Evolutionary conservation across 2,797 vertebrate species (phyloP), one percentile per base, ranked within the genome.

Genomic region (Dendrocincla tyrannina): DNA sequence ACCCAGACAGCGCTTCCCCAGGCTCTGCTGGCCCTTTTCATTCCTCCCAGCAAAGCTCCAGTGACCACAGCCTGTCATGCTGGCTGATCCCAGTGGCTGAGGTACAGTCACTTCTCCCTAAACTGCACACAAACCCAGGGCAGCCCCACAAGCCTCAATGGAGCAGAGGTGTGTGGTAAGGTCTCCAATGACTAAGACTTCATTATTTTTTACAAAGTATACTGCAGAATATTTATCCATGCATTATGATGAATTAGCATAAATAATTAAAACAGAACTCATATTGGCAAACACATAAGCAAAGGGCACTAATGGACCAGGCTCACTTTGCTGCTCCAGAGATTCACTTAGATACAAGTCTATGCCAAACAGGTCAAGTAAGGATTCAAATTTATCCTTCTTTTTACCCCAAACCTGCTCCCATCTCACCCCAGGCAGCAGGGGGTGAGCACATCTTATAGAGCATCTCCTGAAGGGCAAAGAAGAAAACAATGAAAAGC

Each of bases 191-290:
- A 83, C 95, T 83, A 79, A 84, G 93, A 96, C 89, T 97, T 97
- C 95, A 97, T 97, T 97, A 96, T 79, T 93, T 95, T 95, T 97
- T 97, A 97, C 96, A 93, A 96, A 97, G 85, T 82, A 66, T 76
- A 30, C 75, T 89, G 81, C 75, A 70, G 76, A 95, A 95, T 96
- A 94, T 93, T 96, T 95, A 86, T 89, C 92, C 10, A 1, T 74
- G 93, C 97, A 95, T 96, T 94, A 91, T 3, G 17, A 93, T 88
- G 81, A 95, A 94, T 95, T 96, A 96, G 69, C 94, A 94, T 96
- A 88, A 97, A 97, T 97, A 97, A 97, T 97, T 97, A 93, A 97
- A 95, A 73, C n/a, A 52, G 60, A 76, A 42, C 64, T 86, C 11
- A 2, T 62, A 86, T 5, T 76, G 85, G 77, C 10, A 11, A 89